Conservation (phyloP, 2,797 vertebrate genomes). For the Myotis planiceps region DNA sequence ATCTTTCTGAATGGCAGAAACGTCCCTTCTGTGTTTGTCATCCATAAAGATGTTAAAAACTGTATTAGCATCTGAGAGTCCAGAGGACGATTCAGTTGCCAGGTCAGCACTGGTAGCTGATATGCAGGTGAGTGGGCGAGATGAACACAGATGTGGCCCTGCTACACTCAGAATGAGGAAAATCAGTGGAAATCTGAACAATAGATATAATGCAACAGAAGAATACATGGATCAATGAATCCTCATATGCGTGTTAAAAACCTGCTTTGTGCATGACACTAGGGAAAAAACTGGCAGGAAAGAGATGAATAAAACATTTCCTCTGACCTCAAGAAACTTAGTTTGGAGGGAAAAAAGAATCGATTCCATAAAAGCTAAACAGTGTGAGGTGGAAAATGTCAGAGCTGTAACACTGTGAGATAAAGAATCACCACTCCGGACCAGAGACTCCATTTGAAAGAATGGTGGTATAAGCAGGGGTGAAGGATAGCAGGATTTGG, state of each 20-base stretch:
- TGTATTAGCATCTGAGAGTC: fast-evolving
- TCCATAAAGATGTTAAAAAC: background rate
- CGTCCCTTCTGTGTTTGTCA: background rate
- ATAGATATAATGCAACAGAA: background rate
- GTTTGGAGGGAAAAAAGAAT: background rate
- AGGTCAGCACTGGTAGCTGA: background rate
- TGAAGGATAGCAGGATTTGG: background rate
- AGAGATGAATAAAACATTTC: conserved; percentile 59
- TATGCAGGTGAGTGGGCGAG: background rate
- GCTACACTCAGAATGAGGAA: background rate
- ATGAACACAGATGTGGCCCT: background rate
- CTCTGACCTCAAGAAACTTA: background rate
- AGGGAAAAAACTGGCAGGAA: background rate
- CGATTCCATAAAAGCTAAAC: background rate
- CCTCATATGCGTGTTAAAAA: background rate
- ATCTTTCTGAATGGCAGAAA: background rate
- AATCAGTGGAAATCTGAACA: background rate
- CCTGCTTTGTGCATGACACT: background rate
- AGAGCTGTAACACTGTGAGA: background rate
- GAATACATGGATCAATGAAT: background rate
- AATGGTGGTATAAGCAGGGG: too few species aligned
- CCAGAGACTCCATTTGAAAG: background rate
- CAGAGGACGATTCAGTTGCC: background rate
- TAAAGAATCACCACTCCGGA: background rate
- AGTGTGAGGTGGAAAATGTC: background rate